Evolutionary conservation across 2,888 invertebrate species (phyloP).

Genomic region (Drosophila lacicola): DNA sequence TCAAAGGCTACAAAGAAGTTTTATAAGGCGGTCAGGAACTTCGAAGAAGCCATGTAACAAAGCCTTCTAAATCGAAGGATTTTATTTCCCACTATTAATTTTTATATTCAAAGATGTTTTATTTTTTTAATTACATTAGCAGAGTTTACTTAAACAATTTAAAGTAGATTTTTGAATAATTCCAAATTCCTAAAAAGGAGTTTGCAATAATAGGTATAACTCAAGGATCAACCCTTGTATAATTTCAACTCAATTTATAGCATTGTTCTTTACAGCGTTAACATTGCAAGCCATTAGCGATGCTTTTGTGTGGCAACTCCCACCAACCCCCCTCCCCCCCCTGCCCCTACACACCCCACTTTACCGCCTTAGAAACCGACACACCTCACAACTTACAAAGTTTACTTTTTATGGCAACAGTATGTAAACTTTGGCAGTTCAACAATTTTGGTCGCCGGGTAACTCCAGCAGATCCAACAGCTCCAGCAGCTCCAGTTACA

Average conservation of each 20-base stretch:
- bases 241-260: conserved; percentile 16
- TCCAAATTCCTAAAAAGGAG: background rate
- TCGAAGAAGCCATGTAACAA: too few species aligned
- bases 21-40: too few species aligned
- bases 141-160: too few species aligned
- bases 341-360: too few species aligned
- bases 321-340: background rate
- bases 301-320: background rate
- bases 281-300: conserved; percentile 17
- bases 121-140: too few species aligned
- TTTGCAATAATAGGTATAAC: background rate
- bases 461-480: conserved; percentile 33
- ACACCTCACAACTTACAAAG: conserved; percentile 22
- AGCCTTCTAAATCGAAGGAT: too few species aligned
- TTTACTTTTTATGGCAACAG: conserved; percentile 37
- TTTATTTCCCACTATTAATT: too few species aligned
- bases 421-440: conserved; percentile 34
- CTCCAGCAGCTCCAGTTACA: background rate
- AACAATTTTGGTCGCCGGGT: conserved; percentile 6
- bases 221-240: conserved; percentile 18
- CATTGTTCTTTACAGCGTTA: conserved; percentile 4
- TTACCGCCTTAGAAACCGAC: background rate
- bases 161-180: too few species aligned
- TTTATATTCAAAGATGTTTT: too few species aligned
- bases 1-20: too few species aligned